Evolutionary conservation across 2,888 invertebrate species (phyloP).

Genomic region (Folsomia manolachei): DNA sequence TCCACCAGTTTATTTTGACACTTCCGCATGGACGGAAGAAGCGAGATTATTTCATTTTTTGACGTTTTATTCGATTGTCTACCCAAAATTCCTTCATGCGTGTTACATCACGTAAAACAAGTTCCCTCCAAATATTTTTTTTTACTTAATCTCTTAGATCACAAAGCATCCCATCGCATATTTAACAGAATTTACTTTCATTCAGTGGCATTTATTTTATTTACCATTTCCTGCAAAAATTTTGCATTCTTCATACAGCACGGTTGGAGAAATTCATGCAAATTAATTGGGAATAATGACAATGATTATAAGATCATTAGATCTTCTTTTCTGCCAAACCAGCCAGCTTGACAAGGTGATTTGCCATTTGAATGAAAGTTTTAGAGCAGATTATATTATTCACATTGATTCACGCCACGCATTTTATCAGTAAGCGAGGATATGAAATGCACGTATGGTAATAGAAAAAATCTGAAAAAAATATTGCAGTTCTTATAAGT

Average conservation of each 20-base stretch:
- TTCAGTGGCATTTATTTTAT: not conserved
- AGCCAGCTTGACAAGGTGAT: conserved; percentile 5
- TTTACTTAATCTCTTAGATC: not conserved
- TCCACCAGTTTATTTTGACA: no score
- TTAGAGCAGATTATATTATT: not conserved
- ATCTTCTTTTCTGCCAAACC: not conserved
- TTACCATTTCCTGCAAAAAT: conserved; percentile 9
- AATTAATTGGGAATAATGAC: conserved; percentile 17
- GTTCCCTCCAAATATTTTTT: not conserved
- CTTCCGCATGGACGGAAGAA: no score
- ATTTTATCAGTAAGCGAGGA: not conserved
- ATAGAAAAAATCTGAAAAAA: not conserved
- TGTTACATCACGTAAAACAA: not conserved
- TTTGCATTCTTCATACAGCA: not conserved
- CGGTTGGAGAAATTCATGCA: conserved; percentile 16
- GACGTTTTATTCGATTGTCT: not conserved
- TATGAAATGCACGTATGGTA: not conserved
- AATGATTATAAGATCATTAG: conserved; percentile 2
- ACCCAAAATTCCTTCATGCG: not conserved
- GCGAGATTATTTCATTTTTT: no score
- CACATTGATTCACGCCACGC: not conserved
- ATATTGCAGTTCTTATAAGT: not conserved
- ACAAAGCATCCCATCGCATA: no score
- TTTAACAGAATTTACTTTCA: not conserved
- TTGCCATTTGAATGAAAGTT: conserved; percentile 2